Evolutionary conservation across 1,140 invertebrate genomes (phyloP).

Genomic region (Leguminivora glycinivorella): DNA sequence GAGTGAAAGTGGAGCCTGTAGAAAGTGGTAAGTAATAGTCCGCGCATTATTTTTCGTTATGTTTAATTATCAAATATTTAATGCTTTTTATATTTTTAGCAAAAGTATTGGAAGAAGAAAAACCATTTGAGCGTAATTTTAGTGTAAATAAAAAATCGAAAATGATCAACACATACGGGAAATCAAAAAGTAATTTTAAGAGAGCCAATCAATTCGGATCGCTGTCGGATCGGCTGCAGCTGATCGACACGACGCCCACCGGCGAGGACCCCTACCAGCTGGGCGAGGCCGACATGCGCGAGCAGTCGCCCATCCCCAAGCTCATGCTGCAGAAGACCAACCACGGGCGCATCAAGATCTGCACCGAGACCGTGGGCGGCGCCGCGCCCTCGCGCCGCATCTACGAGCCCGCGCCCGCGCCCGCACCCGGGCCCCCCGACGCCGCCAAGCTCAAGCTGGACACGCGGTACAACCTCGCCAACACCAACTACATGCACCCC

Average conservation of each 20-base stretch:
- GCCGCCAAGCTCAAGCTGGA: conserved; percentile 36
- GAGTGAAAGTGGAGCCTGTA: conserved; percentile 43
- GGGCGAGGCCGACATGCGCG: conserved; percentile 66
- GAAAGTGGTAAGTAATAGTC: conserved; percentile 47
- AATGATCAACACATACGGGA: conserved; percentile 64
- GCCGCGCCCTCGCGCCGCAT: conserved; percentile 42
- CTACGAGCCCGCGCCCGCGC: no score
- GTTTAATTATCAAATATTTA: not conserved
- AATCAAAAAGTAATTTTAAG: conserved; percentile 47
- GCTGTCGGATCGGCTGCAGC: conserved; percentile 58
- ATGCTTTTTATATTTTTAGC: conserved; percentile 32
- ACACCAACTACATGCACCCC: conserved; percentile 38
- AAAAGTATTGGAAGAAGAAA: conserved; percentile 43
- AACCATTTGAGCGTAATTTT: conserved; percentile 39
- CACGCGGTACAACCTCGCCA: conserved; percentile 36
- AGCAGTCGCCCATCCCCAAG: conserved; percentile 70
- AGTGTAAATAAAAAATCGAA: conserved; percentile 68
- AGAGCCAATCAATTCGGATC: conserved; percentile 54
- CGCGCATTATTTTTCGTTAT: not conserved
- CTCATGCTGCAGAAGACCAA: conserved; percentile 68
- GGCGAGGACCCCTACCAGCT: conserved; percentile 71
- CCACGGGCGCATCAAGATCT: conserved; percentile 56
- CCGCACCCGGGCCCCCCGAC: conserved; percentile 42
- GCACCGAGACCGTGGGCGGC: conserved; percentile 35
- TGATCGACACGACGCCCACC: conserved; percentile 69